Base-by-base conservation (phyloP, 1,140 invertebrate species). In the Drosophila equinoxialis region DNA sequence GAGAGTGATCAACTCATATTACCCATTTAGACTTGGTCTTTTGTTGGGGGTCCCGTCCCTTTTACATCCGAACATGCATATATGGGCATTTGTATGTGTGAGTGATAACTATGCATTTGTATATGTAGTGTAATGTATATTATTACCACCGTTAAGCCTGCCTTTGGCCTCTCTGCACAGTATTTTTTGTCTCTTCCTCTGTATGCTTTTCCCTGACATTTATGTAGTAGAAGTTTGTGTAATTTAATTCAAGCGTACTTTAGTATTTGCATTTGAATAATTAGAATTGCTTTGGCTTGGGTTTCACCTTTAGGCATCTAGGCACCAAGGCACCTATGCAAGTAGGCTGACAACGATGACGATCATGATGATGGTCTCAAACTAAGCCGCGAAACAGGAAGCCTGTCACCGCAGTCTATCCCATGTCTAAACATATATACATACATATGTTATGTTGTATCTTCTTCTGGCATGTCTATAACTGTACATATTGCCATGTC, bases 241-340 rank as follows among this genome's bases (percentile, higher is more conserved):
- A 89, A 89, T 89, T 89, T 89, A 89, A 89, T 89, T 89, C 84
- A 89, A 89, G 77, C 84, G 85, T 87, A 81, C 84, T 72, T 70
- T 68, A 64, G 64, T 62, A 30, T 65, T 51, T 51, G 65, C 74
- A 68, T 78, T 71, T 81, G 80, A 90, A 89, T 89, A 89, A 89
- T 89, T 89, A 89, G 84, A 89, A 89, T 89, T 89, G 84, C 82
- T 75, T 81, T 80, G 84, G 68, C 78, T 84, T 78, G 64, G 67
- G 63, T 89, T 89, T 78, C 84, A 80, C 61, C 41, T 30, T 30
- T 60, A 66, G 68, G 68, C 41, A 51, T 11, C 35, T 37, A 5
- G 35, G 35, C 10, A 37, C 8, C 35, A 37, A 11, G 8, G 35
- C 35, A 37, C 10, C 35, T 37, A 37, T 5, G 35, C 35, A 37